Conservation (phyloP, 2,113 vertebrate species). For the Tor tambroides region DNA sequence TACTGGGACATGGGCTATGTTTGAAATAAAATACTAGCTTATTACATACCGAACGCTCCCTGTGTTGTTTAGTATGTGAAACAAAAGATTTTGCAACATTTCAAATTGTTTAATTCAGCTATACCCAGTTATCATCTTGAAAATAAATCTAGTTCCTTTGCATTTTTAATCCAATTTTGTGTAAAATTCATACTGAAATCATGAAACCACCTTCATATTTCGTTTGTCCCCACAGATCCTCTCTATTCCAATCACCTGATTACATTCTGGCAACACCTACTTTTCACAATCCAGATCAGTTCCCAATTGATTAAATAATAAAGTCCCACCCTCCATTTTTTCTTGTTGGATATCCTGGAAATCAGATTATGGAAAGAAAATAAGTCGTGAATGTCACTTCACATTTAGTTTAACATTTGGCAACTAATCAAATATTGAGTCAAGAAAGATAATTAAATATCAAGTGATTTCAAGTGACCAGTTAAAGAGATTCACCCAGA, state of each 20-base stretch:
- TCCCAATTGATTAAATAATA: background rate
- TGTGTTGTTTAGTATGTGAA: background rate
- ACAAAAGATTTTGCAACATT: background rate
- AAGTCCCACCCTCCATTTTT: background rate
- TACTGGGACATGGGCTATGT: background rate
- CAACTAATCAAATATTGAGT: conserved; percentile 3
- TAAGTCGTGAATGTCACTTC: background rate
- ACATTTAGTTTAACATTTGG: background rate
- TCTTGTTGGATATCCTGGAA: background rate
- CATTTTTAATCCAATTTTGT: background rate
- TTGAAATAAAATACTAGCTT: conserved; percentile 11
- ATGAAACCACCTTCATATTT: background rate
- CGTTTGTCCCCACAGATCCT: background rate
- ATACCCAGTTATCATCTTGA: background rate
- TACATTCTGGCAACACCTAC: background rate
- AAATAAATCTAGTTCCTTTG: background rate
- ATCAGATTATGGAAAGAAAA: background rate
- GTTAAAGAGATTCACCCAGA: too few relatives aligned
- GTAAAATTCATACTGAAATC: background rate
- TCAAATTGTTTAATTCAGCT: background rate
- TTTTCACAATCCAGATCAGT: background rate
- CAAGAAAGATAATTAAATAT: background rate
- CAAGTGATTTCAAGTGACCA: too few relatives aligned
- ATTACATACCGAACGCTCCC: background rate
- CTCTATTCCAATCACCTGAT: background rate